These are phyloP conservation scores for Sesamia nonagrioides DNA, from an alignment of 1,140 invertebrate species.

Conservation along the genomic window DNA sequence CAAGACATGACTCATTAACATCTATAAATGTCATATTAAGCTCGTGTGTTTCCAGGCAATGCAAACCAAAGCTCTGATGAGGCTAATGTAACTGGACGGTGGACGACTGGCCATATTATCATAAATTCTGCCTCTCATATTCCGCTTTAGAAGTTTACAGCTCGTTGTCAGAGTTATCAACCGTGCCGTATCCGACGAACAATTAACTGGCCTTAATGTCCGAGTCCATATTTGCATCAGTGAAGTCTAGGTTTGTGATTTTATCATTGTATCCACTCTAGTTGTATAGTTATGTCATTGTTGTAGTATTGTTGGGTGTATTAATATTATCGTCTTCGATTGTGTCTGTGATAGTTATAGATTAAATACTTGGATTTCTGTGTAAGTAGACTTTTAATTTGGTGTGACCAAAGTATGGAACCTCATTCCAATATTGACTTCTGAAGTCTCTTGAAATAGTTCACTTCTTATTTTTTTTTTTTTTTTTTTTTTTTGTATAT, in stretches of 20 bases:
- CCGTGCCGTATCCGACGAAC: background rate
- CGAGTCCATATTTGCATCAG: conserved; percentile 2
- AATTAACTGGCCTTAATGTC: conserved; percentile 26
- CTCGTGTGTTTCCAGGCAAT: background rate
- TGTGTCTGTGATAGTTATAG: background rate
- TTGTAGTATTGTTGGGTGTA: no score
- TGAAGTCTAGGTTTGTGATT: conserved; percentile 1
- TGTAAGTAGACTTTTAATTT: background rate
- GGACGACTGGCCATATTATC: conserved; percentile 9
- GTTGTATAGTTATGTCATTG: no score
- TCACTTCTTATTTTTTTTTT: no score
- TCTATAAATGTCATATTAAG: background rate
- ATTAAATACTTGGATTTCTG: background rate
- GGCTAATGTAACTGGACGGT: background rate
- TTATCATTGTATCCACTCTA: background rate
- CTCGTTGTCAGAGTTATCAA: conserved; percentile 6
- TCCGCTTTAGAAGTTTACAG: background rate
- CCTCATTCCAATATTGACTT: background rate
- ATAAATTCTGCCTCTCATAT: conserved; percentile 10
- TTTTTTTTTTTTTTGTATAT: background rate
- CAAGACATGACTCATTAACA: background rate
- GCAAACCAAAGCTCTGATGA: background rate
- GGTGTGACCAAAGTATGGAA: background rate
- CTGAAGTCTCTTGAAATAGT: background rate
- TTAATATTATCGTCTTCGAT: no score